These are phyloP conservation scores for Seira ritae DNA, from an alignment of 2,888 invertebrate species.

Conservation along the genomic window DNA sequence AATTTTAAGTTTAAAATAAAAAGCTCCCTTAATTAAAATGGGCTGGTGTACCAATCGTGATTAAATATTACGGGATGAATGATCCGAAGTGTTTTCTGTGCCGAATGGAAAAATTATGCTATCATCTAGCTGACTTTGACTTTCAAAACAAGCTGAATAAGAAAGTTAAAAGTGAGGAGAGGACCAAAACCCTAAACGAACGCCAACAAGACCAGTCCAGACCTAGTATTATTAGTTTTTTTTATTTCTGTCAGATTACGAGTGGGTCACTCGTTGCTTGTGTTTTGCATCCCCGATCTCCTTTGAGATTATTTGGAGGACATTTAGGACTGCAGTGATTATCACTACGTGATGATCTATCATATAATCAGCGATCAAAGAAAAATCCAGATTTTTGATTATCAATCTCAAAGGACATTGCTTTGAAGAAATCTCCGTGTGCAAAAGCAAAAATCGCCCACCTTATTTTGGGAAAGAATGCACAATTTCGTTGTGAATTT, in stretches of 20 bases:
- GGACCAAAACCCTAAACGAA: too few relatives aligned
- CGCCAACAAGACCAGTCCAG: too few relatives aligned
- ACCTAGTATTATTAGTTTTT: too few relatives aligned
- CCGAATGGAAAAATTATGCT: not conserved
- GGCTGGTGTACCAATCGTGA: too few relatives aligned
- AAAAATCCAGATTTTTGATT: not conserved
- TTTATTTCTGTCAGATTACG: not conserved
- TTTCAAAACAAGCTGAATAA: not conserved
- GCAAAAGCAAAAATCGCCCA: not conserved
- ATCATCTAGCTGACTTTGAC: not conserved
- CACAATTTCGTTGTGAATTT: too few relatives aligned
- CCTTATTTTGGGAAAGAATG: not conserved
- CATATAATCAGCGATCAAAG: not conserved
- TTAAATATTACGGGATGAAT: too few relatives aligned
- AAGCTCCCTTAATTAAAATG: not conserved
- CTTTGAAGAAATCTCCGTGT: not conserved
- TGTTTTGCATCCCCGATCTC: not conserved
- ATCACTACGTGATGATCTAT: not conserved
- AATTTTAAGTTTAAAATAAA: not conserved
- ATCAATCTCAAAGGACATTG: not conserved
- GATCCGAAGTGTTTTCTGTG: not conserved
- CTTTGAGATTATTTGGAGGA: conserved; percentile 2
- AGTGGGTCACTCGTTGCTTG: not conserved
- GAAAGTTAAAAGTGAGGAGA: not conserved
- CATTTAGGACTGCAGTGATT: not conserved